Percentiles rank a stretch among this genome's conserved stretches.
phyloP scores from a whole-genome alignment of 2,888 invertebrate genomes.

The Parnassius glacialis region DNA sequence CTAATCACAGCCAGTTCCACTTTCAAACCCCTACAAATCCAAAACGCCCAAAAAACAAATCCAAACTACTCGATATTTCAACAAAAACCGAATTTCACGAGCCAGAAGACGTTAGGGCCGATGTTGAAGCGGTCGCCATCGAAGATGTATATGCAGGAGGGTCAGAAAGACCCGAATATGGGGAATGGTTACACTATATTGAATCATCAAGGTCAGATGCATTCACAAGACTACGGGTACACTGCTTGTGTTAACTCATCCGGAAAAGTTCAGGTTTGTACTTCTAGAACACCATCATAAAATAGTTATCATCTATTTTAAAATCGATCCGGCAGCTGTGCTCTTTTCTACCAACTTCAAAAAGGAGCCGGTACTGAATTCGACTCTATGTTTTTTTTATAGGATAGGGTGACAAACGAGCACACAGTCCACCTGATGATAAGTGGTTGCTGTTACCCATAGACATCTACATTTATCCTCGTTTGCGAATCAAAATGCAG shows the following conservation, averaged over 20 bases:
- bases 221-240: conserved; percentile 68
- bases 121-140: conserved; percentile 68
- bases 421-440: too few species aligned
- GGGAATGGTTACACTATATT: conserved; percentile 55
- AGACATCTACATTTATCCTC: too few species aligned
- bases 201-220: conserved; percentile 67
- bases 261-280: conserved; percentile 66
- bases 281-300: neutral
- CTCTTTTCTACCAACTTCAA: too few species aligned
- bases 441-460: too few species aligned
- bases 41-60: conserved; percentile 65
- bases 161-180: conserved; percentile 60
- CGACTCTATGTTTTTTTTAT: too few species aligned
- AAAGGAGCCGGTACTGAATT: too few species aligned
- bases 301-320: too few species aligned
- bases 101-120: conserved; percentile 51
- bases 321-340: too few species aligned
- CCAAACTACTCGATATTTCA: conserved; percentile 64
- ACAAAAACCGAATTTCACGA: conserved; percentile 61
- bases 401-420: too few species aligned
- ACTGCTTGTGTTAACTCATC: conserved; percentile 55
- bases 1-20: conserved; percentile 77
- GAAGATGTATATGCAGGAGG: conserved; percentile 57
- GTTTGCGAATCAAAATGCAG: too few species aligned
- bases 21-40: conserved; percentile 79